Base-by-base conservation (phyloP, 2,113 vertebrate species). In the Scortum barcoo region DNA sequence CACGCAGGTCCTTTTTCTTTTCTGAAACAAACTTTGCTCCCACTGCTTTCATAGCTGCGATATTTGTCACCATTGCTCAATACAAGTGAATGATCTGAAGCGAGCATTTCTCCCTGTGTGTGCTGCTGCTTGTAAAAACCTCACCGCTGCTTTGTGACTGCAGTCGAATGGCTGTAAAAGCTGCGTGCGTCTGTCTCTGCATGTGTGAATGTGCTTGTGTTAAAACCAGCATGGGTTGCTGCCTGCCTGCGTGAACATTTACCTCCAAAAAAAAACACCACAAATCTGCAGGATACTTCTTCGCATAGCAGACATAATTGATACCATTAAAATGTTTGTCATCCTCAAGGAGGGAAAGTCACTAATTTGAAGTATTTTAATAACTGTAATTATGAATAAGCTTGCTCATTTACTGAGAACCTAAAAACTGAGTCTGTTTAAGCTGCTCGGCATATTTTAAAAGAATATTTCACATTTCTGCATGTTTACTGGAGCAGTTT, bases 71-170 rank as follows among this genome's bases (percentile, higher is more conserved):
- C 33, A 38, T 50, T 38, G 33, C 84, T 58, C 58, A 62, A 14
- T 19, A 28, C 6, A 24, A 58, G 24, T 28, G 60, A 84, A 89
- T 19, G 30, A 86, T 76, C 30, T 75, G 56, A 68, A 62, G 74
- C 51, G 2, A 33, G 26, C 51, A 16, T 76, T 77, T 77, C 73
- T 83, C 70, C 53, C 78, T 42, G 53, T 62, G 77, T 14, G 84
- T 72, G 66, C 58, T 72, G 66, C 58, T 60, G 72, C 86, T 81
- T 76, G 86, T 90, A 79, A 90, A 90, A 90, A 68, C 71, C 83
- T 89, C 78, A 65, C 75, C 38, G 72, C 85, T 46, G 84, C 86
- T 75, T 69, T 79, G 84, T 4, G 22, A 81, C 76, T 83, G 80
- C 76, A 20, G 76, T 76, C 76, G 65, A 79, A 81, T 38, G 26